Percentiles rank a stretch among this genome's conserved stretches.
phyloP scores from a whole-genome alignment of 2,113 vertebrate species.

The Paradisaea rubra region DNA sequence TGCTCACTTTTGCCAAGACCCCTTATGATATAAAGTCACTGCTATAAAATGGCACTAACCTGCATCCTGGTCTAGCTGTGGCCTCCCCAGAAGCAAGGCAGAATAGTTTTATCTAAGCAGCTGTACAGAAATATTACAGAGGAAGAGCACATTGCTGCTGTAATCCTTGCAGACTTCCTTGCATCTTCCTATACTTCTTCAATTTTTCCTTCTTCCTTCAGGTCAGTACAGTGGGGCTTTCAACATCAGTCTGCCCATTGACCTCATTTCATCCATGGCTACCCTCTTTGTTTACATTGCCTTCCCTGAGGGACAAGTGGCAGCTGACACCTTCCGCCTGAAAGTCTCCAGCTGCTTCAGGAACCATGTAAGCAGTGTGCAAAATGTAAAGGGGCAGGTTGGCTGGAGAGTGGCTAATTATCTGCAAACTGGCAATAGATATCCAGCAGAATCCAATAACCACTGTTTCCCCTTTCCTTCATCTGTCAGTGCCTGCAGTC shows the following conservation, averaged over 20 bases:
- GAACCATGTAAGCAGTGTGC: slow-evolving; percentile 69
- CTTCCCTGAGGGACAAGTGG: slow-evolving; percentile 71
- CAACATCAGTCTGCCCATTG: slow-evolving; percentile 41
- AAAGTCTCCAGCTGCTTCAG: slow-evolving; percentile 73
- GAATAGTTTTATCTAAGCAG: not conserved
- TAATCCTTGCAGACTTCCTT: not conserved
- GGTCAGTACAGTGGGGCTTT: slow-evolving; percentile 53
- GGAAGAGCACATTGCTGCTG: not conserved
- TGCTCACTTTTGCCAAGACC: not conserved
- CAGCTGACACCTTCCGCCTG: slow-evolving; percentile 73
- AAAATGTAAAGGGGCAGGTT: not conserved
- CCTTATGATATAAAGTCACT: not conserved
- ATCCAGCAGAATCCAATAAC: not conserved
- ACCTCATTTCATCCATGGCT: slow-evolving; percentile 66
- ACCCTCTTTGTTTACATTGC: slow-evolving; percentile 74
- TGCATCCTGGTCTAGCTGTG: not conserved
- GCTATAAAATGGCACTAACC: not conserved
- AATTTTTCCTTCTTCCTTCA: not conserved
- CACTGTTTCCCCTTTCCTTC: not conserved
- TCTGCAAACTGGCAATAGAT: not conserved
- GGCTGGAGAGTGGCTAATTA: not conserved
- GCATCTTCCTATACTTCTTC: not conserved
- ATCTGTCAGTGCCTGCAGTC: not conserved
- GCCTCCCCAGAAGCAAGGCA: not conserved
- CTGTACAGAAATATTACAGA: not conserved